Percentiles rank a stretch among this genome's conserved stretches.
Conservation (phyloP, 2,113 vertebrate species). For the Chlamydotis undulata region DNA sequence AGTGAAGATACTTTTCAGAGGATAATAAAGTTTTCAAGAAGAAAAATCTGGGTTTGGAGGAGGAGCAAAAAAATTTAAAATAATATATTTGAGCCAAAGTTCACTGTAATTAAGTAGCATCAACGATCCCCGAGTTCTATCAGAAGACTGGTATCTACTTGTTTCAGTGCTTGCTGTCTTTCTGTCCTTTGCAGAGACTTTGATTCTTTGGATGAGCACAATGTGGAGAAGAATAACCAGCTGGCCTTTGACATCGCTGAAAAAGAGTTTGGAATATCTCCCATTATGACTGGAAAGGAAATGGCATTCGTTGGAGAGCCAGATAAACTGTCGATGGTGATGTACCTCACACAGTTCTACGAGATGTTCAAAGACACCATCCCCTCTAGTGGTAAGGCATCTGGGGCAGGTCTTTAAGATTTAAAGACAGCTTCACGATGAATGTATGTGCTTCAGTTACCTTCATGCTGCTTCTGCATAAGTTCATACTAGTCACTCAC, state of each 20-base stretch:
- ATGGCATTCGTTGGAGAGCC: slow-evolving; percentile 95
- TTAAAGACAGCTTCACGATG: neutral
- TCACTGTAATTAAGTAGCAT: neutral
- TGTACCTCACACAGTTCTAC: slow-evolving; percentile 99
- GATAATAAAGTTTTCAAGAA: neutral
- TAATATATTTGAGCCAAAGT: neutral
- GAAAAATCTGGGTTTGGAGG: neutral
- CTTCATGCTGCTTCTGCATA: neutral
- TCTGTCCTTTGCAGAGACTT: slow-evolving; percentile 84
- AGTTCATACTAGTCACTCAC: neutral
- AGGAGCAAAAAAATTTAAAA: neutral
- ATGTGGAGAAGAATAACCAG: slow-evolving; percentile 93
- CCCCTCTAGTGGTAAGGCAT: slow-evolving; percentile 86
- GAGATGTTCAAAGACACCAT: slow-evolving; percentile 98
- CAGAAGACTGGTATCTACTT: neutral
- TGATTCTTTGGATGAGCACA: slow-evolving; percentile 89
- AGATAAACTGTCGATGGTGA: slow-evolving; percentile 97
- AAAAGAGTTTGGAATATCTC: slow-evolving; percentile 94
- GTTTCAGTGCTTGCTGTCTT: neutral
- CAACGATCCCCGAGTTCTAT: neutral
- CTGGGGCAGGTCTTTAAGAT: neutral
- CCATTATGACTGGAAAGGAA: slow-evolving; percentile 98
- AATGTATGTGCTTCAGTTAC: neutral
- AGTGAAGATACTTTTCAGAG: neutral
- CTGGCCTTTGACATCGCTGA: slow-evolving; percentile 93